Evolutionary conservation across 1,140 invertebrate genomes (phyloP), one percentile per base, ranked within the genome.

Genomic region (Reticulitermes speratus): DNA sequence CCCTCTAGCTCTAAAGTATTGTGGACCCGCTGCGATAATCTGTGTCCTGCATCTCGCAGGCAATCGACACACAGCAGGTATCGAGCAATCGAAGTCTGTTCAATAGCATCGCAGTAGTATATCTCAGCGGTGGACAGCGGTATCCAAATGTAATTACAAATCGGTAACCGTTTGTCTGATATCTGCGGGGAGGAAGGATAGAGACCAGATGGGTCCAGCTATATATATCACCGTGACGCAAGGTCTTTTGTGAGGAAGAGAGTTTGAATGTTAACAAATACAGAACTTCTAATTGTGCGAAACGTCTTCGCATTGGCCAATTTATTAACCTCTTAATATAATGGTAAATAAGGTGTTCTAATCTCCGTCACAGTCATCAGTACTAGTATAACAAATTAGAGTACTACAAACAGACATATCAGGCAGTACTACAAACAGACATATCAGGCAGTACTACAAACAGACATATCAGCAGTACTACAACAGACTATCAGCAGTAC

Each of bases 51-150:
- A 75, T 75, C 65, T 75, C 65, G n/a, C 65, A 75, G 65, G 65
- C 65, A 75, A 75, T 75, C 65, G 65, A 75, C 65, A 75, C 65
- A 75, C 65, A 75, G 65, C 65, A 75, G 65, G 65, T 75, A 75
- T 75, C 65, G 65, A 75, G 65, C 65, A 75, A 75, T 75, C 65
- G 65, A 75, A 75, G 65, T 75, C 65, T 75, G 65, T 75, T 75
- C 65, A 75, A 75, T 75, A 75, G 65, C 65, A 75, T 75, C 65
- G 65, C 65, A 75, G 65, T 75, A 75, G 65, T 75, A 75, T 75
- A 75, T 75, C 65, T 75, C 65, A 75, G 65, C 65, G n/a, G 65
- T 75, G 65, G 65, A 75, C 65, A 30, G 25, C 65, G 65, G n/a
- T 75, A 25, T 75, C 65, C 65, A 75, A n/a, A 75, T 75, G 65